These are phyloP conservation scores for Sarotherodon lohbergeri DNA, from an alignment of 2,113 vertebrate species.

Conservation along the genomic window DNA sequence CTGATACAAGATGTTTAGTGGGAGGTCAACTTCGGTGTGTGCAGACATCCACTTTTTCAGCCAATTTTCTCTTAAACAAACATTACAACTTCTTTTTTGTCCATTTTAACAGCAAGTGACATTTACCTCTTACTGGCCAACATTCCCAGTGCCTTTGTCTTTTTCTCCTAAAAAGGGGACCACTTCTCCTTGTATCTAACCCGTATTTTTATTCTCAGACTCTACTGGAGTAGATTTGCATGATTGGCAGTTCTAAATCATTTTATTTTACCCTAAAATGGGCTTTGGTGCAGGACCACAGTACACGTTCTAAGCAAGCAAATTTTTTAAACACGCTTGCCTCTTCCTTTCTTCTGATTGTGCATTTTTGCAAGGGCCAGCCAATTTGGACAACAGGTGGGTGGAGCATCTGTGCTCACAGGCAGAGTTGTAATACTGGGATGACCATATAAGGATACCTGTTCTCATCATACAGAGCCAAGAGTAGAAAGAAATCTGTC, in stretches of 20 bases:
- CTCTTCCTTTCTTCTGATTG: neutral
- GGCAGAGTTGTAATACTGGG: neutral
- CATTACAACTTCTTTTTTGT: neutral
- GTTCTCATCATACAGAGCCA: neutral
- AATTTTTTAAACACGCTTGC: neutral
- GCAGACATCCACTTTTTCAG: neutral
- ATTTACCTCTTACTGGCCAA: neutral
- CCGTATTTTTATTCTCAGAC: neutral
- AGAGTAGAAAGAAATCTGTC: neutral
- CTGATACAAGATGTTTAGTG: neutral
- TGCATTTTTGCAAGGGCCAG: no score
- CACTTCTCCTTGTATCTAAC: neutral
- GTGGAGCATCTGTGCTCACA: neutral
- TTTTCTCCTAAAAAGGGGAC: neutral
- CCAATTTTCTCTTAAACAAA: neutral
- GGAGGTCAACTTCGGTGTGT: neutral
- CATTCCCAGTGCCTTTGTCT: neutral
- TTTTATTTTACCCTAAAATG: neutral
- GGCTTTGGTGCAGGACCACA: neutral
- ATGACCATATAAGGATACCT: neutral
- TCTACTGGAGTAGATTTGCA: neutral
- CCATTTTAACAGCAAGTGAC: neutral
- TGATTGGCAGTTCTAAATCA: neutral
- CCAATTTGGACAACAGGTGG: neutral
- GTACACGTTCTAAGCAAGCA: neutral